Evolutionary conservation across 2,888 invertebrate species (phyloP).

Genomic region (Drosophila limbata): DNA sequence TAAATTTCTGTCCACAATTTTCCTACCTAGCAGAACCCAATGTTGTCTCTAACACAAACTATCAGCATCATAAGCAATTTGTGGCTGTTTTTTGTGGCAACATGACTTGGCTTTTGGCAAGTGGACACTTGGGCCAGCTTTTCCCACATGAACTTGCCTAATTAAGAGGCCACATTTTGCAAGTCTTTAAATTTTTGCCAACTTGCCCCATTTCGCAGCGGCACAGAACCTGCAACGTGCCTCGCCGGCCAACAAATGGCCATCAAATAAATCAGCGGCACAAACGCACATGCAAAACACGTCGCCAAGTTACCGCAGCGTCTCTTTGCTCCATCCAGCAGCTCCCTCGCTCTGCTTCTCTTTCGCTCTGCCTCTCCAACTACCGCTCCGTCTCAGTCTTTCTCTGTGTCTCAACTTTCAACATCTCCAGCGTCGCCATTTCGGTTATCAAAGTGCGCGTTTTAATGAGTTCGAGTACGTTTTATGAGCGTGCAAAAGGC

Average conservation of each 20-base stretch:
- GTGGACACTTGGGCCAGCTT: slow-evolving; percentile 14
- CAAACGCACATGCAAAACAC: slow-evolving; percentile 76
- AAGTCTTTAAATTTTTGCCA: slow-evolving; percentile 33
- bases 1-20: neutral
- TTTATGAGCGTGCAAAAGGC: slow-evolving; percentile 73
- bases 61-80: slow-evolving; percentile 7
- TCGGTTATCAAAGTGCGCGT: slow-evolving; percentile 80
- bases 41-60: slow-evolving; percentile 1
- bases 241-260: slow-evolving; percentile 39
- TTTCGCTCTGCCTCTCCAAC: neutral
- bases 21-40: neutral
- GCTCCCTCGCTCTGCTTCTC: slow-evolving; percentile 13
- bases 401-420: slow-evolving; percentile 7
- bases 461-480: slow-evolving; percentile 80
- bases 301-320: slow-evolving; percentile 44
- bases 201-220: slow-evolving; percentile 57
- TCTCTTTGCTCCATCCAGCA: slow-evolving; percentile 12
- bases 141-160: slow-evolving; percentile 67
- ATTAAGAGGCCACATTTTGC: slow-evolving; percentile 51
- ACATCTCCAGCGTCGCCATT: slow-evolving; percentile 55
- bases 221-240: slow-evolving; percentile 53
- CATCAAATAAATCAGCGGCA: slow-evolving; percentile 74
- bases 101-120: slow-evolving; percentile 4
- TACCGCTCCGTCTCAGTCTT: neutral
- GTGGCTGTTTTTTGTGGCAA: slow-evolving; percentile 5